Base-by-base conservation (phyloP, 1,140 invertebrate genomes). In the Drosophila sp. region DNA sequence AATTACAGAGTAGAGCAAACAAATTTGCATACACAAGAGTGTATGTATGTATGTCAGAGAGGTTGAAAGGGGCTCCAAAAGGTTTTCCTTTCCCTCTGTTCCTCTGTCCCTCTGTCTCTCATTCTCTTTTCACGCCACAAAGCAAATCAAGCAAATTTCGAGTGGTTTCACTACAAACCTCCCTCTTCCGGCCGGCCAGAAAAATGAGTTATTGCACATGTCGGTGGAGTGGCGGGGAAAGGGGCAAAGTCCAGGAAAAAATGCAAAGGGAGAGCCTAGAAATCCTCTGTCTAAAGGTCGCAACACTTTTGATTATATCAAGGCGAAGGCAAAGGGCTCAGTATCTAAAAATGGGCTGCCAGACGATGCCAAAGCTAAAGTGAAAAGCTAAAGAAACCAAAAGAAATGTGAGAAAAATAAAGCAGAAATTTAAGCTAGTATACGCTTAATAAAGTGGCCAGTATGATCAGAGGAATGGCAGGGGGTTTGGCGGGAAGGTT, bases 1-100 rank as follows among this genome's bases (percentile, higher is more conserved):
- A 87, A 87, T 87, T 87, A 87, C 83, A 89, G 83, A 87, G 78
- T 82, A 59, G 83, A 89, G 82, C 83, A 87, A 87, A 87, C 83
- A 87, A 89, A 87, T 87, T 87, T 87, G 76, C 82, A 87, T 89
- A 89, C 69, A 81, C 70, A 65, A 76, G 48, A 34, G 53, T n/a
- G n/a, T n/a, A n/a, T n/a, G n/a, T n/a, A n/a, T n/a, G n/a, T 18
- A 14, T 53, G 50, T 36, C 21, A 14, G 45, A 46, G 34, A 53
- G 50, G n/a, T 18, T 34, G 32, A 13, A 36, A 16, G 27, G 29
- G 9, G 16, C 11, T 4, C 13, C 1, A 77, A 59, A 77, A 59
- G 58, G 21, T 57, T 73, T 63, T 36, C 5, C 45, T 25, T 9
- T 48, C 13, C 41, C 51, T 58, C n/a, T n/a, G n/a, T n/a, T n/a